Base-by-base conservation (phyloP, 92 coral and sea anemone species). In the Palythoa grandiflora region DNA sequence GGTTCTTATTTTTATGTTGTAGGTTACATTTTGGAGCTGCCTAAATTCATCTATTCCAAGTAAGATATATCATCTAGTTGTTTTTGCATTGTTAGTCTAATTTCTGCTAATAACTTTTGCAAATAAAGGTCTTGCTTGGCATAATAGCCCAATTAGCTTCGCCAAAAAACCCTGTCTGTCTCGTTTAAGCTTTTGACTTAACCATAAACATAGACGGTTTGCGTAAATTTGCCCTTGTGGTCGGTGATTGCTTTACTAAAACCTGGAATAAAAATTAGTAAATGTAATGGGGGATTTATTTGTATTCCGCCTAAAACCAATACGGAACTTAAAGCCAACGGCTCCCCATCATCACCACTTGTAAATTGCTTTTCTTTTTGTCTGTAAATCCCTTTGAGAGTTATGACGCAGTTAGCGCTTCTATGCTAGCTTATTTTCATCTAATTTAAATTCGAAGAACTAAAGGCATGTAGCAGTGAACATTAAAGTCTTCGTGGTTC, bases 91-190 rank as follows among this genome's bases (percentile, higher is more conserved):
- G 98, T 95, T 95, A 88, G 87, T 93, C 88, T 92, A 95, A 95
- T 95, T 95, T 91, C 92, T 80, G 85, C 98, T 97, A 97, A 97
- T 96, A 96, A 95, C 98, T 97, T 95, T 95, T 97, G 96, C 99
- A 97, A 97, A 95, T 95, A 97, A 97, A 96, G 96, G 94, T 89
- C 96, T 97, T 93, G 96, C 95, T 92, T 92, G 85, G 93, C 77
- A 97, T 96, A 96, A 97, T 97, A 95, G 98, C 89, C 99, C 98
- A 97, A 97, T 97, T 97, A 97, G 94, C 92, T 90, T 86, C 90
- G 86, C 87, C 88, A 90, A 91, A 84, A 28, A 70, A 77, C 87
- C 85, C 88, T 80, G 87, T 78, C 94, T 87, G 89, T 86, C 81
- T 61, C 92, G 89, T 72, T 40, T 88, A 88, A 88, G 86, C 84